Evolutionary conservation across 1,140 invertebrate species (phyloP).

Genomic region (Heliconius eleuchia): DNA sequence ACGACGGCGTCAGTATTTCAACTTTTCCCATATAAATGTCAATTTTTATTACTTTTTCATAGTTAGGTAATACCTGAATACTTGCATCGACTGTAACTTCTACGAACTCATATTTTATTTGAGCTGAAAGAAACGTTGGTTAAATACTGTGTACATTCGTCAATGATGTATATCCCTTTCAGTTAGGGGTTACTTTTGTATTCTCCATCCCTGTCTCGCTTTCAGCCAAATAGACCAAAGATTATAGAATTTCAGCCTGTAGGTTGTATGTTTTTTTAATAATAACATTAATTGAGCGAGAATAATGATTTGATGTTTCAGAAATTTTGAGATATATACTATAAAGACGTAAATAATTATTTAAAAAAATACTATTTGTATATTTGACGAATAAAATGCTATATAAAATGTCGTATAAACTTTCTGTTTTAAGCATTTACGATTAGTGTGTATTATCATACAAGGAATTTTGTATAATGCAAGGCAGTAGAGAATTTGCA

Average conservation of each 20-base stretch:
- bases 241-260: constrained; percentile 40
- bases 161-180: constrained; percentile 39
- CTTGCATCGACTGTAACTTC: constrained; percentile 48
- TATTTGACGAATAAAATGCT: too few species aligned
- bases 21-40: too few species aligned
- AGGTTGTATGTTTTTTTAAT: neutral
- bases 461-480: too few species aligned
- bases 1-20: too few species aligned
- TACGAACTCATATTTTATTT: constrained; percentile 69
- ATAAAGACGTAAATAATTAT: too few species aligned
- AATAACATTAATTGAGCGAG: neutral
- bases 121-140: constrained; percentile 71
- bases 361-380: too few species aligned
- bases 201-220: constrained; percentile 46
- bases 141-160: constrained; percentile 55
- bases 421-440: too few species aligned
- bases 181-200: constrained; percentile 16
- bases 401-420: too few species aligned
- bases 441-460: too few species aligned
- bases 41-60: neutral
- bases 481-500: too few species aligned
- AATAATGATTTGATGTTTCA: too few species aligned
- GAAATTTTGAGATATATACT: too few species aligned
- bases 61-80: constrained; percentile 46
- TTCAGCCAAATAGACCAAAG: constrained; percentile 56